phyloP scores from a whole-genome alignment of 1,140 invertebrate genomes.

The Saccostrea glomerata region DNA sequence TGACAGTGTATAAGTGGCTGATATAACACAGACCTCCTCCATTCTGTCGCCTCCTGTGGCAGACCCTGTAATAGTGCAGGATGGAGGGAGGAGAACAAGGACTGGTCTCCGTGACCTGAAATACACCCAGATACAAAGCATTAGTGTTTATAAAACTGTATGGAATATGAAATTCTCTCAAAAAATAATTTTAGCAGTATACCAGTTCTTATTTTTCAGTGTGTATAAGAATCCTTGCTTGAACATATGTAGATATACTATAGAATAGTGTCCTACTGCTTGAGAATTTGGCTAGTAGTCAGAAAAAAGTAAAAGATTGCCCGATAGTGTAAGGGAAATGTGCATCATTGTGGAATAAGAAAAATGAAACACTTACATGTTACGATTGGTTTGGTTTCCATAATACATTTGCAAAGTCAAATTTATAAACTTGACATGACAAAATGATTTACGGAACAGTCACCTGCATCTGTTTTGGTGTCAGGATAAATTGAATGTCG shows the following conservation, averaged over 20 bases:
- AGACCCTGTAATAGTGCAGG: constrained; percentile 87
- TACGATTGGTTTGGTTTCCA: constrained; percentile 71
- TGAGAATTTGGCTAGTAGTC: too few species aligned
- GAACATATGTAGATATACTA: too few species aligned
- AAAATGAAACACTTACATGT: constrained; percentile 60
- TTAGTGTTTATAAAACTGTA: too few species aligned
- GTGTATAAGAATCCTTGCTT: not conserved
- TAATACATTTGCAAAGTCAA: constrained; percentile 37
- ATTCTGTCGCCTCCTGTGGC: constrained; percentile 91
- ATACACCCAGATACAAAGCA: constrained; percentile 33
- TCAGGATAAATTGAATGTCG: not conserved
- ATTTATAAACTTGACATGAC: not conserved
- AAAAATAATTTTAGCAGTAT: not conserved
- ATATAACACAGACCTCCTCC: constrained; percentile 84
- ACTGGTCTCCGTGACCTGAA: constrained; percentile 92
- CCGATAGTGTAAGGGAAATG: not conserved
- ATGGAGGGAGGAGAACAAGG: constrained; percentile 91
- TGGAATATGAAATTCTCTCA: too few species aligned
- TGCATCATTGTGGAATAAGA: not conserved
- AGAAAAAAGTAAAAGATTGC: too few species aligned
- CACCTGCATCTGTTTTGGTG: constrained; percentile 30
- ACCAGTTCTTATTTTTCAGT: constrained; percentile 21
- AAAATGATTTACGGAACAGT: not conserved
- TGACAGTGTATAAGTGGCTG: too few species aligned
- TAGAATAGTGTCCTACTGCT: too few species aligned